A percentile compares a stretch with the other conserved stretches of the same genome.
Conservation (phyloP, 2,113 vertebrate species). For the Hipposideros armiger region DNA sequence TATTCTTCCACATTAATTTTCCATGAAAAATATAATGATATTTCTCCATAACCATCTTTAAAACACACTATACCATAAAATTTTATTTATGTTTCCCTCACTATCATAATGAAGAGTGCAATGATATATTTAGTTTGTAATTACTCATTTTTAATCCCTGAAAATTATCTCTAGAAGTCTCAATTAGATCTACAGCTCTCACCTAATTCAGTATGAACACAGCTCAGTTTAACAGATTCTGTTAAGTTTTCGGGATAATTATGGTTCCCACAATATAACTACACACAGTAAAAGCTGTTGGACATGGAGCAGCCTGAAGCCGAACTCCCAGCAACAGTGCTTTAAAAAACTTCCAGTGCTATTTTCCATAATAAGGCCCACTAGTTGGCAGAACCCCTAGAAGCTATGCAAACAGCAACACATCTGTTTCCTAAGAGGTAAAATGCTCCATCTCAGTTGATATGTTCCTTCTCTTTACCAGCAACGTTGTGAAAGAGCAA, state of each 20-base stretch:
- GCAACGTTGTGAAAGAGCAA: neutral
- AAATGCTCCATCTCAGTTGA: constrained; percentile 58
- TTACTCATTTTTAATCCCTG: constrained; percentile 74
- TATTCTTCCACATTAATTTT: constrained; percentile 76
- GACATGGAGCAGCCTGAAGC: neutral
- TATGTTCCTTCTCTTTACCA: constrained; percentile 57
- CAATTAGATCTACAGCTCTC: constrained; percentile 65
- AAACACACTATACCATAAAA: constrained; percentile 62
- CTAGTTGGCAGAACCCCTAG: constrained; percentile 70
- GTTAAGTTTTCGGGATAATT: constrained; percentile 72
- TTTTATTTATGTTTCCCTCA: constrained; percentile 30
- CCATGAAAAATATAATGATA: constrained; percentile 67
- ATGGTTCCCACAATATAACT: constrained; percentile 67
- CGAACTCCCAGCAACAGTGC: constrained; percentile 49
- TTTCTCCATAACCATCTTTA: constrained; percentile 75
- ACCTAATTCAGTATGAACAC: constrained; percentile 71
- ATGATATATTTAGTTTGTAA: constrained; percentile 65
- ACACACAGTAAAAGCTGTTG: constrained; percentile 52
- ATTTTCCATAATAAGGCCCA: constrained; percentile 72
- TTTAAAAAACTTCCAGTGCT: constrained; percentile 64
- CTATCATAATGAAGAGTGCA: constrained; percentile 46
- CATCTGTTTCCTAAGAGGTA: constrained; percentile 75
- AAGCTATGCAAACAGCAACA: constrained; percentile 70
- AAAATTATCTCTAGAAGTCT: constrained; percentile 73
- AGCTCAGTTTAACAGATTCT: constrained; percentile 61